Evolutionary conservation across 2,888 invertebrate genomes (phyloP), one percentile per base, ranked within the genome.

Genomic region (Cancer borealis): DNA sequence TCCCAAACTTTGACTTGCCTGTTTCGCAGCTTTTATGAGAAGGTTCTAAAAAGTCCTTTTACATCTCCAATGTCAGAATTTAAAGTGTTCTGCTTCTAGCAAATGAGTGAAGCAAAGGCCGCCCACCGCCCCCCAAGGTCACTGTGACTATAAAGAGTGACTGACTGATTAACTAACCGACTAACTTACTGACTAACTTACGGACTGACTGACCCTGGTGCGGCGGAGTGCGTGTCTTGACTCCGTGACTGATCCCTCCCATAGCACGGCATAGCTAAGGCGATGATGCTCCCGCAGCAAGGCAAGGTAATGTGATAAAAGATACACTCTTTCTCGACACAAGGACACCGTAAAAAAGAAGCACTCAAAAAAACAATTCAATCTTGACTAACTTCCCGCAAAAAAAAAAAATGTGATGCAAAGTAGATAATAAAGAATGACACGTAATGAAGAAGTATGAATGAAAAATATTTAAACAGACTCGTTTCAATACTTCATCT

Each of bases 1-100:
- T 79, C 79, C 79, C 79, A 79, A 79, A 79, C 79, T 79, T 79
- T 79, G 79, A 79, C 79, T 79, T 79, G 79, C 30, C 73, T 30
- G 79, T 79, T 79, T 30, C 79, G 79, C 26, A 79, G 79, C 79
- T 79, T 79, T 79, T 79, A 79, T 79, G 79, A 79, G 79, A 30
- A 79, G 30, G 79, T 30, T 30, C 30, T 79, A 79, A 79, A 39
- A 79, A 79, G 30, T 79, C 79, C 79, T 79, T 73, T 79, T 79
- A 79, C 30, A 79, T 30, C 79, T 79, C 79, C 79, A 12, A 79
- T 79, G 30, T 79, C 79, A 79, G 30, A 79, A 79, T 79, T 79
- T 79, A 12, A 79, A 79, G 79, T 79, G 30, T 79, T 79, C 79
- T 79, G 79, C 30, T 79, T 30, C 79, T 79, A 26, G 26, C 30